phyloP scores from a whole-genome alignment of 2,113 vertebrate species.

The Gallinago paraguaiae region DNA sequence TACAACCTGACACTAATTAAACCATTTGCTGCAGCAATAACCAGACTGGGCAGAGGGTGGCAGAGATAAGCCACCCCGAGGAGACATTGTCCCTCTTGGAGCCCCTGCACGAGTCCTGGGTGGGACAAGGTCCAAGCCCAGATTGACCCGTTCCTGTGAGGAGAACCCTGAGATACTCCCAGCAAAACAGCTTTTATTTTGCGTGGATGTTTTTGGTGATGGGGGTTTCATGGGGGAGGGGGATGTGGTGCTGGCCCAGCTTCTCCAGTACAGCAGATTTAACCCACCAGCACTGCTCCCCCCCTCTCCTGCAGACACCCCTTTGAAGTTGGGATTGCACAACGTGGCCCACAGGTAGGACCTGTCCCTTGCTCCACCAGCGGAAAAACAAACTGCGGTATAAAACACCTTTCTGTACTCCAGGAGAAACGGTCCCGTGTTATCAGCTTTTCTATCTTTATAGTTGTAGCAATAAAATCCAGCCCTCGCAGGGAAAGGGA shows the following conservation, averaged over 20 bases:
- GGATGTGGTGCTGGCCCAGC: not conserved
- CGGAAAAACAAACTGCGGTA: not conserved
- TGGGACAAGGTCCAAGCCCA: not conserved
- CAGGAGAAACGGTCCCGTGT: not conserved
- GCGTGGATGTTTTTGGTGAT: fast-evolving
- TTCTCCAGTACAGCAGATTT: not conserved
- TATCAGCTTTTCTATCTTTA: not conserved
- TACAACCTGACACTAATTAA: not conserved
- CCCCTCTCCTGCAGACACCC: not conserved
- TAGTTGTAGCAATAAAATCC: not conserved
- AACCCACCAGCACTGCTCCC: not conserved
- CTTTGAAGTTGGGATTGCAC: not conserved
- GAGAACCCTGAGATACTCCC: not conserved
- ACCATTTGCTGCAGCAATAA: not conserved
- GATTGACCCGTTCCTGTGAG: fast-evolving
- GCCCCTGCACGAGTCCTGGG: not conserved
- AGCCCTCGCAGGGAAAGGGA: not conserved
- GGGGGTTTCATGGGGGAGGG: not conserved
- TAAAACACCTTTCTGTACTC: not conserved
- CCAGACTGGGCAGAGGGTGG: not conserved
- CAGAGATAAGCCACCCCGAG: not conserved
- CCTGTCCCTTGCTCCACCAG: not conserved
- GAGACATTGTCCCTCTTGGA: not conserved
- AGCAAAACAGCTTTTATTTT: not conserved
- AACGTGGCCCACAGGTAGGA: not conserved